Evolutionary conservation across 1,140 invertebrate genomes (phyloP), one percentile per base, ranked within the genome.

Genomic region (Papilio polyxenes): DNA sequence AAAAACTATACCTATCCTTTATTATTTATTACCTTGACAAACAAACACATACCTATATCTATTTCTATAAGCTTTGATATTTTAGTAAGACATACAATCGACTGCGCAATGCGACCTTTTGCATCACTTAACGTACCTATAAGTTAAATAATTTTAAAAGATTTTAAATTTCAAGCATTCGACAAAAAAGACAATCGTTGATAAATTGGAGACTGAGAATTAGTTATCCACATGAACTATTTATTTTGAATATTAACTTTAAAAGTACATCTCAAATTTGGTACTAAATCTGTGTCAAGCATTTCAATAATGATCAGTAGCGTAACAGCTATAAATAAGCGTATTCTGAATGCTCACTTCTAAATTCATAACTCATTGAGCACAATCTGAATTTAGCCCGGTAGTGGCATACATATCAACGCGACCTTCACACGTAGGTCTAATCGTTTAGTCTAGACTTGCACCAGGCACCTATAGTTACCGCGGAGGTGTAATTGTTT

Each of bases 401-500:
- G 44, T 69, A 82, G 75, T 77, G 40, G 40, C 75, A 11, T 23
- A 65, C 23, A 20, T 62, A 48, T 82, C 76, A 76, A 20, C 37
- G 59, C 48, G 23, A 75, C 86, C 84, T 85, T 86, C 83, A 83
- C 82, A 83, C 81, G 69, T 82, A 85, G 88, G 88, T 91, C 89
- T 89, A 76, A 87, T 90, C 83, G 86, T 88, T 91, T 90, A 87
- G 83, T 87, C 85, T 86, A 86, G 82, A 86, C 85, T 81, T 85
- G 37, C 51, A 59, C 76, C 62, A 31, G 75, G 87, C 86, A 89
- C 89, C 86, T 86, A 90, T 85, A 81, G 82, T 37, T 82, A 83
- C 78, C 56, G 86, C 84, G 85, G 87, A 89, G 87, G 87, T 89
- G 89, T 91, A 90, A 90, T 89, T 87, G 83, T 82, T 65, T 88